Percentiles rank a stretch among this genome's conserved stretches.
Conservation (phyloP, 2,888 invertebrate genomes). For the Chromoteleia sp. region DNA sequence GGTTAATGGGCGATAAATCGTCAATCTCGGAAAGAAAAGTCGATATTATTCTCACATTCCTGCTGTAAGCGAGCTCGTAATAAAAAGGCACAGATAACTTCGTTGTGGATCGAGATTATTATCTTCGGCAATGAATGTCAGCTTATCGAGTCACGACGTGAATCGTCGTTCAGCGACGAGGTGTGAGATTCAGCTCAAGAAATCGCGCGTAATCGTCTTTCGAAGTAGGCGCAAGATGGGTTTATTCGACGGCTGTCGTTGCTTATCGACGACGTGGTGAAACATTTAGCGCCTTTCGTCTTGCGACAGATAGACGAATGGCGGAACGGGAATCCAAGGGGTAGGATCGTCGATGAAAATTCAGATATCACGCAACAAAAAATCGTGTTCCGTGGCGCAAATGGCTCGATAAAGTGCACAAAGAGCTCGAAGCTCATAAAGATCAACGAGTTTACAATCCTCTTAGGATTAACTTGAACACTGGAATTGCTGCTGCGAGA, state of each 20-base stretch:
- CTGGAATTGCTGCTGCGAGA: slow-evolving; percentile 47
- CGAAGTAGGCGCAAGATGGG: slow-evolving; percentile 38
- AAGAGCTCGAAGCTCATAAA: slow-evolving; percentile 61
- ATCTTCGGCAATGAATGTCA: too few relatives aligned
- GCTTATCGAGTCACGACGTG: too few relatives aligned
- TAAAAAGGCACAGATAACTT: too few relatives aligned
- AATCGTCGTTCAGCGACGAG: slow-evolving; percentile 30
- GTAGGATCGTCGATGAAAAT: slow-evolving; percentile 12
- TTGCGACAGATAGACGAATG: slow-evolving; percentile 43
- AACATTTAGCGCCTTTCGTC: slow-evolving; percentile 54
- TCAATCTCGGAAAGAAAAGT: too few relatives aligned
- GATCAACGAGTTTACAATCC: slow-evolving; percentile 67
- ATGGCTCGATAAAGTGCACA: slow-evolving; percentile 60
- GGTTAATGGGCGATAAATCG: too few relatives aligned
- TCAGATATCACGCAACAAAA: slow-evolving; percentile 50
- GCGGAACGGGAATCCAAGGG: background rate
- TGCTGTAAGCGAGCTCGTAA: too few relatives aligned
- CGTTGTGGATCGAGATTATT: too few relatives aligned
- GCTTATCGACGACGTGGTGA: slow-evolving; percentile 49
- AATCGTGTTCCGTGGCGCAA: slow-evolving; percentile 39
- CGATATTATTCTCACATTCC: too few relatives aligned
- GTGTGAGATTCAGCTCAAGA: slow-evolving; percentile 46
- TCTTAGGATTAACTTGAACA: slow-evolving; percentile 63
- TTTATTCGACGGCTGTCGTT: slow-evolving; percentile 49
- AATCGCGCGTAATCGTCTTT: slow-evolving; percentile 63